Evolutionary conservation across 2,797 vertebrate genomes (phyloP).

Genomic region (Coregonus ussuriensis): DNA sequence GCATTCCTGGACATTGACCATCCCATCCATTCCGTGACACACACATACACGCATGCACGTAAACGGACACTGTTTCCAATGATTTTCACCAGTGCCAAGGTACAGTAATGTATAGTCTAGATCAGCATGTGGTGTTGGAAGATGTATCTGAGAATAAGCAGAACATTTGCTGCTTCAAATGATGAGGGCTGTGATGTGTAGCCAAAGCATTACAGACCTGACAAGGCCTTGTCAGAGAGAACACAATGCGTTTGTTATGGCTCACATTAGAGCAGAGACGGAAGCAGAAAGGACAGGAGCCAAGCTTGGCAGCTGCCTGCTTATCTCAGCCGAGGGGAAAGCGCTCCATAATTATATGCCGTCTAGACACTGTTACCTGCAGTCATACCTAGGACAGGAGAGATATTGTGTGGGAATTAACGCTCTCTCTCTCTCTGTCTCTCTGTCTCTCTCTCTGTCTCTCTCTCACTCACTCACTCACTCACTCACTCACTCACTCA

Average conservation of each 20-base stretch:
- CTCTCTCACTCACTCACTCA: too few relatives aligned
- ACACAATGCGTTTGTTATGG: constrained; percentile 61
- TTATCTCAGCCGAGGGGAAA: constrained; percentile 58
- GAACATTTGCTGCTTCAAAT: background rate
- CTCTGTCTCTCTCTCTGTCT: too few relatives aligned
- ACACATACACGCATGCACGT: background rate
- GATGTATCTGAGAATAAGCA: background rate
- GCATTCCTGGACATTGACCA: constrained; percentile 55
- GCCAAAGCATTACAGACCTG: background rate
- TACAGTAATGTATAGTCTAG: background rate
- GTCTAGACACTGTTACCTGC: constrained; percentile 48
- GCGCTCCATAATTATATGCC: constrained; percentile 59
- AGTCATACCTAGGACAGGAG: constrained; percentile 11
- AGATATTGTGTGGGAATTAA: background rate
- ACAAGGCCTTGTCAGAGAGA: constrained; percentile 49
- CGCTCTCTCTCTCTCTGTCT: too few relatives aligned
- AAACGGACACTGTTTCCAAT: background rate
- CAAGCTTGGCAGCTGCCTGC: constrained; percentile 51
- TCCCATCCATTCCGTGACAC: constrained; percentile 4
- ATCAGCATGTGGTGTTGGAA: background rate
- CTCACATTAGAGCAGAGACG: constrained; percentile 32
- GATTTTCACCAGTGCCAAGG: too few relatives aligned
- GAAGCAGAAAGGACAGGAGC: constrained; percentile 38
- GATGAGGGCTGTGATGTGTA: constrained; percentile 1
- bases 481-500: background rate